Conservation (phyloP, 2,797 vertebrate genomes). For the Gobionotothen gibberifrons region DNA sequence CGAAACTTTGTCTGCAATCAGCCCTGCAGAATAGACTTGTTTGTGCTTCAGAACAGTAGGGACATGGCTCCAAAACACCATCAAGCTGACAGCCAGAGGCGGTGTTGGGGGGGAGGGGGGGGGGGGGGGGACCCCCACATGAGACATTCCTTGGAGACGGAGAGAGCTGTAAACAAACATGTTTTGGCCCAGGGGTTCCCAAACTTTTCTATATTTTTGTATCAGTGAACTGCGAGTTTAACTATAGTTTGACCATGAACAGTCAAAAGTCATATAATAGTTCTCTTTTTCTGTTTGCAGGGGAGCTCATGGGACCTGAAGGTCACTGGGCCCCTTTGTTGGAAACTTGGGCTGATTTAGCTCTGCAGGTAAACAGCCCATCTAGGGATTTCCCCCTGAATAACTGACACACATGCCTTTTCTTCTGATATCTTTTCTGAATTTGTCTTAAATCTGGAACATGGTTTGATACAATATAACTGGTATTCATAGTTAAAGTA, state of each 20-base stretch:
- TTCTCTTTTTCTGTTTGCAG: background rate
- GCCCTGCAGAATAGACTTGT: slow-evolving; percentile 64
- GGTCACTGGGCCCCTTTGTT: background rate
- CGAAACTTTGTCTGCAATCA: slow-evolving; percentile 60
- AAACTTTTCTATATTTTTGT: slow-evolving; percentile 8
- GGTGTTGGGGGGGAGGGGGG: slow-evolving; percentile 37
- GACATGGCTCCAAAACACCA: slow-evolving; percentile 61
- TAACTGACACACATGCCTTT: background rate
- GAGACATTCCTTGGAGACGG: slow-evolving; percentile 68
- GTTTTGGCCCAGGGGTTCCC: slow-evolving; percentile 30
- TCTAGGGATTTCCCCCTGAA: background rate
- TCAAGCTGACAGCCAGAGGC: slow-evolving; percentile 52
- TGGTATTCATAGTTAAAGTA: too few species aligned
- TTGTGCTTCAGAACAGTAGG: slow-evolving; percentile 62
- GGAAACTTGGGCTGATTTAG: background rate
- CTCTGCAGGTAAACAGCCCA: background rate
- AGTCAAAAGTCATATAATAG: background rate
- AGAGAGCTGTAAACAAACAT: slow-evolving; percentile 60
- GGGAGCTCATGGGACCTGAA: background rate
- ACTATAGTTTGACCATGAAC: background rate
- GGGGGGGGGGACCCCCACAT: slow-evolving; percentile 65
- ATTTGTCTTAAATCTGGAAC: background rate
- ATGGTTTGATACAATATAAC: background rate
- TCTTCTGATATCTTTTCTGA: background rate
- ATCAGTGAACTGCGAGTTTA: background rate